phyloP scores from a whole-genome alignment of 2,888 invertebrate species.

The Phanerotoma sp. region DNA sequence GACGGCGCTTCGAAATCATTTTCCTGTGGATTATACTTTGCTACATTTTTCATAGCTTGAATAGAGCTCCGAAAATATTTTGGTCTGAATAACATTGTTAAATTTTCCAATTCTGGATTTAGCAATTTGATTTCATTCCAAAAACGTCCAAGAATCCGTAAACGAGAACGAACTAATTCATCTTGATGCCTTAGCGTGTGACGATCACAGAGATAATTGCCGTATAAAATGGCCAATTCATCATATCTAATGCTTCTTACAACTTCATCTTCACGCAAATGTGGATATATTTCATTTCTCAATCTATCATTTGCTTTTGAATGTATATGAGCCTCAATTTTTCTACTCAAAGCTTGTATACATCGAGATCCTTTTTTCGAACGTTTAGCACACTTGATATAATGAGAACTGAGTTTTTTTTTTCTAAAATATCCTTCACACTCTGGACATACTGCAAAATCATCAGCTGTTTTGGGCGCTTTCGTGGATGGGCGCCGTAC shows the following conservation, averaged over 20 bases:
- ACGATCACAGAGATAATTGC: slow-evolving; percentile 32
- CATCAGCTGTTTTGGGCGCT: slow-evolving; percentile 19
- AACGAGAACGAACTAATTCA: slow-evolving; percentile 30
- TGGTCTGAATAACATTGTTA: slow-evolving; percentile 20
- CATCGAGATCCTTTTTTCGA: not conserved
- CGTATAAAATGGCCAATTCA: slow-evolving; percentile 27
- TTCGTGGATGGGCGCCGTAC: slow-evolving; percentile 16
- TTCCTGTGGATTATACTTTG: slow-evolving; percentile 10
- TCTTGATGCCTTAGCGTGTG: slow-evolving; percentile 26
- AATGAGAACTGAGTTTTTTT: too few relatives aligned
- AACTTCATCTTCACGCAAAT: slow-evolving; percentile 18
- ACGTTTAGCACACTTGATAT: slow-evolving; percentile 7
- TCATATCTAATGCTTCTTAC: too few relatives aligned
- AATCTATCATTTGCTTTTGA: slow-evolving; percentile 15
- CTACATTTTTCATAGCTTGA: slow-evolving; percentile 8
- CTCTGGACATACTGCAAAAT: slow-evolving; percentile 24
- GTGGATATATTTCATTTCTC: slow-evolving; percentile 25
- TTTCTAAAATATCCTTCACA: slow-evolving; percentile 26
- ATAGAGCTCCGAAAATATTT: slow-evolving; percentile 19
- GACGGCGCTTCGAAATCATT: slow-evolving; percentile 12
- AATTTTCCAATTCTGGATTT: slow-evolving; percentile 9
- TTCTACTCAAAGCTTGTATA: too few relatives aligned
- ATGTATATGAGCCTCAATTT: not conserved
- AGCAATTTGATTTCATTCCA: slow-evolving; percentile 18
- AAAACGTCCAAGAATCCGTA: slow-evolving; percentile 31